A percentile compares a stretch with the other conserved stretches of the same genome.
Conservation (phyloP, 2,888 invertebrate species). For the Aspidiotus destructor region DNA sequence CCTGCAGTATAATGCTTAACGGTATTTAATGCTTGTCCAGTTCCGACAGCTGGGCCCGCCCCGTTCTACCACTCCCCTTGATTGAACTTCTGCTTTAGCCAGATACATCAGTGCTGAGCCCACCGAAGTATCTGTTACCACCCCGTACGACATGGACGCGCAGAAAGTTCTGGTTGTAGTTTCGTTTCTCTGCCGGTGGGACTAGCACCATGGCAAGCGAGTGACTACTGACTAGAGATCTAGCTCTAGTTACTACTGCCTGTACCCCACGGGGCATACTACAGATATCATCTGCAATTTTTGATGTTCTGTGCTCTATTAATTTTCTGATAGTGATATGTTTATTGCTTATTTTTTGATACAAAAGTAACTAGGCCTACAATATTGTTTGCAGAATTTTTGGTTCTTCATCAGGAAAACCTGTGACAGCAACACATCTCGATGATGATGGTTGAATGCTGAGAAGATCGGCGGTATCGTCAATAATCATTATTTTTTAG, state of each 20-base stretch:
- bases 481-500: no score
- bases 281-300: no score
- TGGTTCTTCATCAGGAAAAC: no score
- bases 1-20: conserved; percentile 3
- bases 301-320: no score
- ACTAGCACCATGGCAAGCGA: conserved; percentile 4
- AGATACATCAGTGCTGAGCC: conserved; percentile 4
- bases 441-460: no score
- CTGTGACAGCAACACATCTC: no score
- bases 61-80: not conserved
- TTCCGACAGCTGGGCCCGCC: conserved; percentile 2
- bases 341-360: no score
- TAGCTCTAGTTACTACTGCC: not conserved
- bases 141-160: conserved; percentile 4
- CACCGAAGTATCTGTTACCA: conserved; percentile 4
- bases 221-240: conserved; percentile 4
- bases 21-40: not conserved
- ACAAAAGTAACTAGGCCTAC: no score
- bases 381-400: no score
- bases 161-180: conserved; percentile 2
- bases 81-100: conserved; percentile 2
- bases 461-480: no score
- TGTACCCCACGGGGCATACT: not conserved
- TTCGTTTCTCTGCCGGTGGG: conserved; percentile 4
- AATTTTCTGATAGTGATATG: no score